Percentiles rank a stretch among this genome's conserved stretches.
These are phyloP conservation scores for Zaprionus obscuricornis DNA, from an alignment of 2,888 invertebrate species.

Conservation along the genomic window DNA sequence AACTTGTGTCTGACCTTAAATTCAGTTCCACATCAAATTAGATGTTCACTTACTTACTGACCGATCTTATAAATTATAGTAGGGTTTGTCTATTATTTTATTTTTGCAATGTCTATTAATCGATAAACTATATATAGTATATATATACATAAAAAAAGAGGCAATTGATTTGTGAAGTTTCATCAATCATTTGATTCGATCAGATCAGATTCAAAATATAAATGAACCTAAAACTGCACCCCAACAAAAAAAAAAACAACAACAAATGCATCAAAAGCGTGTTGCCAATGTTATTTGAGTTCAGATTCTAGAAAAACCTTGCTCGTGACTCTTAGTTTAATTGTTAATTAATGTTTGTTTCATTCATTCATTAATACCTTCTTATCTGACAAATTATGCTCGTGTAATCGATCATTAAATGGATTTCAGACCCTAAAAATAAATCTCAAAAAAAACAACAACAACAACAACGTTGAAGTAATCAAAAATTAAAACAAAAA, in stretches of 20 bases:
- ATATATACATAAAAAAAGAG: neutral
- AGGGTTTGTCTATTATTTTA: constrained; percentile 41
- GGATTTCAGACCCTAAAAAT: constrained; percentile 36
- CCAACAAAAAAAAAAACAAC: constrained; percentile 1
- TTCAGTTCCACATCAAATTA: constrained; percentile 19
- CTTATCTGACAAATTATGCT: constrained; percentile 64
- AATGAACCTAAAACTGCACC: constrained; percentile 44
- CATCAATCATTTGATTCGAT: constrained; percentile 44
- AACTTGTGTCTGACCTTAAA: constrained; percentile 51
- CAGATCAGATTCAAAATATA: constrained; percentile 1
- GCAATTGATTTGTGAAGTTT: constrained; percentile 34
- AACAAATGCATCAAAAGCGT: constrained; percentile 28
- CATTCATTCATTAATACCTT: constrained; percentile 48
- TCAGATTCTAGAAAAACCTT: constrained; percentile 53
- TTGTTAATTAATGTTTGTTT: constrained; percentile 67
- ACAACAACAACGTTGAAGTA: constrained; percentile 27
- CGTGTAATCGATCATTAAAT: constrained; percentile 64
- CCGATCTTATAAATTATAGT: constrained; percentile 18
- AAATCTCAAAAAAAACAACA: constrained; percentile 4
- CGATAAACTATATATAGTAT: neutral
- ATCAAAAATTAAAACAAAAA: constrained; percentile 32
- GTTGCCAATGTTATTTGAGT: constrained; percentile 41
- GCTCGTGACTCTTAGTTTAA: constrained; percentile 55
- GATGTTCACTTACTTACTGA: constrained; percentile 38
- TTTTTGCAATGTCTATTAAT: constrained; percentile 13